Conservation (phyloP, 92 coral and sea anemone species). For the Porites cylindrica region DNA sequence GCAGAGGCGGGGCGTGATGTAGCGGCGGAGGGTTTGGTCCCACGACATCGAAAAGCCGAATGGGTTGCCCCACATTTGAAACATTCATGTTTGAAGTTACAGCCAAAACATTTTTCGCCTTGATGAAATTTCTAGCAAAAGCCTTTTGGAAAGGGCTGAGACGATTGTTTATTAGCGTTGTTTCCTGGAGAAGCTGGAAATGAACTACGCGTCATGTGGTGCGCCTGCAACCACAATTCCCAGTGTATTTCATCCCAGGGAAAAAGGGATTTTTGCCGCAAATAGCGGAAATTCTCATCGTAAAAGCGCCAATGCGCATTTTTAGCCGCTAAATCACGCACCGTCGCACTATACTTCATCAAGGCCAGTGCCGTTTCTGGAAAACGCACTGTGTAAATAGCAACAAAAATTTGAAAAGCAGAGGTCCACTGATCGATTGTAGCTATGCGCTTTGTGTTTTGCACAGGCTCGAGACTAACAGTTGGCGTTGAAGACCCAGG, state of each 20-base stretch:
- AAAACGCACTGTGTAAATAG: not conserved
- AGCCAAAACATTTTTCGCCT: not conserved
- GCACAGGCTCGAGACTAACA: conserved; percentile 5
- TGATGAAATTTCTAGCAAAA: conserved; percentile 16
- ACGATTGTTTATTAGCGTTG: not conserved
- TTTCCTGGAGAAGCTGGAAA: not conserved
- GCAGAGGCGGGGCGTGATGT: not conserved
- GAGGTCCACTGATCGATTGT: conserved; percentile 13
- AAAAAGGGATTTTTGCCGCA: conserved; percentile 5
- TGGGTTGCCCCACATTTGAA: conserved; percentile 2
- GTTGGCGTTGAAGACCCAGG: not conserved
- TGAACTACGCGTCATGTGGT: conserved; percentile 5
- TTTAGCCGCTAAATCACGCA: conserved; percentile 9
- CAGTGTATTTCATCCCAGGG: conserved; percentile 20
- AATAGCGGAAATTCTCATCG: not conserved
- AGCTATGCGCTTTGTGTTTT: too few relatives aligned
- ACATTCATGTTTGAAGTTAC: conserved; percentile 19
- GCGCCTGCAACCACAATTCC: conserved; percentile 32
- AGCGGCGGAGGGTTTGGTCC: not conserved
- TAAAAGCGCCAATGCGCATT: conserved; percentile 4
- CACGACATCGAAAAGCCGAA: not conserved
- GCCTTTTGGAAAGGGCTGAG: not conserved
- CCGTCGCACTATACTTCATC: not conserved
- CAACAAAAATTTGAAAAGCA: conserved; percentile 6
- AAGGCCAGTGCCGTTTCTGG: not conserved